Conservation (phyloP, 2,113 vertebrate genomes). For the Chlorodrepanis virens region DNA sequence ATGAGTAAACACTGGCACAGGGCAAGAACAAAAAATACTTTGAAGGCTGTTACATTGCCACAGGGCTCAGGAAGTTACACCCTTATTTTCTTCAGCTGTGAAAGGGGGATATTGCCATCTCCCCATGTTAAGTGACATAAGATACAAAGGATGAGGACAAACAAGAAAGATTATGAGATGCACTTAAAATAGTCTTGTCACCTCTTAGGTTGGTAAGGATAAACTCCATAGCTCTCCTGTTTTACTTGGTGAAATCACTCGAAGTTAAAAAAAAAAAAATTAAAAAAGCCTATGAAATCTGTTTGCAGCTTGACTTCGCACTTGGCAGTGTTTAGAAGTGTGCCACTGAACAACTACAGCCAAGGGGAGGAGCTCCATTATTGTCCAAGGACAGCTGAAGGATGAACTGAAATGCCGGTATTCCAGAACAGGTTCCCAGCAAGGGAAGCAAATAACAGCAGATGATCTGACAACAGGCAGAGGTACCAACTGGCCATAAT, state of each 20-base stretch:
- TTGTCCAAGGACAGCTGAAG: neutral
- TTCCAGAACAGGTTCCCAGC: neutral
- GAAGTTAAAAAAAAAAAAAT: neutral
- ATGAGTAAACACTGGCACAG: neutral
- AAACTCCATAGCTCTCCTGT: neutral
- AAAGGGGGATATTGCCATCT: neutral
- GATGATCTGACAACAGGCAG: neutral
- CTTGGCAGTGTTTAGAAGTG: neutral
- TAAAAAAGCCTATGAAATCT: neutral
- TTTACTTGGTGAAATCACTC: neutral
- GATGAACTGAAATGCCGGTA: neutral
- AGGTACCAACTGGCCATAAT: neutral
- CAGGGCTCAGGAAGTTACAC: neutral
- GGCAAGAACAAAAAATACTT: neutral
- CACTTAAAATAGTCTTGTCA: neutral
- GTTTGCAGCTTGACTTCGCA: neutral
- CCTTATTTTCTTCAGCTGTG: neutral
- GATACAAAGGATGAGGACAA: neutral
- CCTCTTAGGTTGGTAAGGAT: neutral
- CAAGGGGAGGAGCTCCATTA: neutral
- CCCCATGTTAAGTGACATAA: rapidly evolving
- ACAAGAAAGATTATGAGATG: neutral
- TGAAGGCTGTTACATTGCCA: neutral
- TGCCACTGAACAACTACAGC: rapidly evolving
- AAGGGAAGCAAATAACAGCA: neutral